These are phyloP conservation scores for Origma solitaria DNA, from an alignment of 2,113 vertebrate species.

Conservation along the genomic window DNA sequence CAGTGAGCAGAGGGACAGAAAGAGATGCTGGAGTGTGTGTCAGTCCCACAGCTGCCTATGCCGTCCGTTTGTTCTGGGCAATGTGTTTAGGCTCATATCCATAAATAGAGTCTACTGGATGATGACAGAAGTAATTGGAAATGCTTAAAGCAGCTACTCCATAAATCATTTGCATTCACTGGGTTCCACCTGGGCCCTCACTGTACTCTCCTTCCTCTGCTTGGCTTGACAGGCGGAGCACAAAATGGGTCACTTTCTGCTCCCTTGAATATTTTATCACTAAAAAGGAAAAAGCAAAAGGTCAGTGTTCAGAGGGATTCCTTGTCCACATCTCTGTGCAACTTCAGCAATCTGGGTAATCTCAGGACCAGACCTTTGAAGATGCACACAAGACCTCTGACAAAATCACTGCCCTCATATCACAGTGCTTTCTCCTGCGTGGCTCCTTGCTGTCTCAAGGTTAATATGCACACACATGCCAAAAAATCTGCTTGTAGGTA, in stretches of 20 bases:
- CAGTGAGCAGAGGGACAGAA: background rate
- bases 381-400: background rate
- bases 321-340: background rate
- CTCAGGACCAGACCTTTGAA: conserved; percentile 14
- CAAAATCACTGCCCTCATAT: background rate
- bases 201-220: background rate
- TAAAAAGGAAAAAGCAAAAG: conserved; percentile 25
- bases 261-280: conserved; percentile 29
- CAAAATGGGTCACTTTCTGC: conserved; percentile 33
- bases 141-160: conserved; percentile 21
- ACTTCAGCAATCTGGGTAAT: background rate
- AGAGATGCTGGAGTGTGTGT: background rate
- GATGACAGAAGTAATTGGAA: background rate
- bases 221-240: background rate
- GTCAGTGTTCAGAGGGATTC: conserved; percentile 23
- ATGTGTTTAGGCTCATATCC: background rate
- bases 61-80: background rate
- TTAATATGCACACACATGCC: background rate
- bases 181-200: conserved; percentile 2
- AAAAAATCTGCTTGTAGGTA: background rate
- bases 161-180: conserved; percentile 34
- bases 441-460: background rate
- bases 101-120: background rate
- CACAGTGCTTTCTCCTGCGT: background rate
- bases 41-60: background rate